Evolutionary conservation across 2,888 invertebrate species (phyloP).

Genomic region (Stenodema calcarata): DNA sequence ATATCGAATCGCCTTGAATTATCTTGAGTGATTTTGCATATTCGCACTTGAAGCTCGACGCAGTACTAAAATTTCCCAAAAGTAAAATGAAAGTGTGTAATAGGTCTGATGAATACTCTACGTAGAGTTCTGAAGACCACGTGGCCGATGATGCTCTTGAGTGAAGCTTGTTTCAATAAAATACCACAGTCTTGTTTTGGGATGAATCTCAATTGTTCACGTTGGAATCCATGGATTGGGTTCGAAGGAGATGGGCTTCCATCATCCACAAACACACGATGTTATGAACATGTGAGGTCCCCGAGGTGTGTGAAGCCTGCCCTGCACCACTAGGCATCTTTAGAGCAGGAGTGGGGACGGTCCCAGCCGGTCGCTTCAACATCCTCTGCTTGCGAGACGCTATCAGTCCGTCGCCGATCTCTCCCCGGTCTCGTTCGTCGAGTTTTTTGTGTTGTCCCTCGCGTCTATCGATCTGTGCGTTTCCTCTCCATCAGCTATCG

Average conservation of each 20-base stretch:
- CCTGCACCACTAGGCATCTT: background rate
- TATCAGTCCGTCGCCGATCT: slow-evolving; percentile 28
- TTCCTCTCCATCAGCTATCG: background rate
- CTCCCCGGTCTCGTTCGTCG: background rate
- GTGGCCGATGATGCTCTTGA: too few species aligned
- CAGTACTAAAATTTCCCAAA: too few species aligned
- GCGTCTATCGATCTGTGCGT: slow-evolving; percentile 1
- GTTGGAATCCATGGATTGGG: too few species aligned
- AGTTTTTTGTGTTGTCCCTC: background rate
- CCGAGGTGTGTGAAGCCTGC: background rate
- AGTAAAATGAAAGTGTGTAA: too few species aligned
- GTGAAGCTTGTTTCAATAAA: too few species aligned
- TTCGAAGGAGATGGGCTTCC: background rate
- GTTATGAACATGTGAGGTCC: background rate
- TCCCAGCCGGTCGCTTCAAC: background rate
- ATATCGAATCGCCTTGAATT: too few species aligned
- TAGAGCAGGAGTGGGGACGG: background rate
- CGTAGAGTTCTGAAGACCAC: too few species aligned
- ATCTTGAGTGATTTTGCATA: too few species aligned
- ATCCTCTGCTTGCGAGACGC: background rate
- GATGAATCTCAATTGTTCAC: too few species aligned
- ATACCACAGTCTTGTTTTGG: too few species aligned
- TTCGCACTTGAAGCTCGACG: too few species aligned
- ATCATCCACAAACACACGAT: background rate
- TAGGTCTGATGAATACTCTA: too few species aligned